A percentile compares a stretch with the other conserved stretches of the same genome.
phyloP scores from a whole-genome alignment of 2,113 vertebrate species.

The Paramormyrops kingsleyae region DNA sequence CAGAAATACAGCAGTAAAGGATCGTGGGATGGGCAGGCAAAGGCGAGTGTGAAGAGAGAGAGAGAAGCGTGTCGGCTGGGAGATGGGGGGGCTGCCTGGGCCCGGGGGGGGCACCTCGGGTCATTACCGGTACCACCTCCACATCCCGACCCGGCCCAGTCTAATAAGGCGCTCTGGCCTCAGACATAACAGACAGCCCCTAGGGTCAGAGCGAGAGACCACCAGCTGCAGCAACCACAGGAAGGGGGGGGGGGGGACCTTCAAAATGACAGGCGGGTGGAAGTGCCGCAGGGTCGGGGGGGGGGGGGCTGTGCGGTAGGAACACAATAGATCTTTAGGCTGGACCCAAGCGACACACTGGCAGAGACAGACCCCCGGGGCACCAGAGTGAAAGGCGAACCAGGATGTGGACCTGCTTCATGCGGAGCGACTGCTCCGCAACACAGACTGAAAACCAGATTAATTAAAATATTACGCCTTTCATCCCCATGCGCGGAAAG shows the following conservation, averaged over 20 bases:
- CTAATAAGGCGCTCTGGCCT: background rate
- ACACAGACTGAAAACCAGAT: background rate
- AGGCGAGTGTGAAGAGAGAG: background rate
- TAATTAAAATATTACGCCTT: conserved; percentile 4
- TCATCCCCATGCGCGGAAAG: background rate
- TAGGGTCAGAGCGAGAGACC: background rate
- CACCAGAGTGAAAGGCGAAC: background rate
- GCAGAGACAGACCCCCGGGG: background rate
- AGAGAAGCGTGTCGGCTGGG: background rate
- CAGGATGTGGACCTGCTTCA: background rate
- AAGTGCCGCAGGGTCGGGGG: background rate
- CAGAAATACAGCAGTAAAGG: background rate
- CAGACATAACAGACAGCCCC: background rate
- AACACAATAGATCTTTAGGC: background rate
- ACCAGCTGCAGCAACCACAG: background rate
- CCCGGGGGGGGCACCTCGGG: background rate
- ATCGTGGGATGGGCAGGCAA: background rate
- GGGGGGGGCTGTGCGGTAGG: background rate
- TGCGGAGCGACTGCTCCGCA: background rate
- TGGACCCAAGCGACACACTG: background rate
- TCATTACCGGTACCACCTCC: background rate
- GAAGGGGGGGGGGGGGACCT: background rate
- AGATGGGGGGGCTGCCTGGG: background rate
- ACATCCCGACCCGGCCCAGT: background rate
- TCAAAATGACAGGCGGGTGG: background rate